These are phyloP conservation scores for Ianthella basta DNA, from an alignment of 37 sponge, comb jelly and placozoan species.

Conservation along the genomic window DNA sequence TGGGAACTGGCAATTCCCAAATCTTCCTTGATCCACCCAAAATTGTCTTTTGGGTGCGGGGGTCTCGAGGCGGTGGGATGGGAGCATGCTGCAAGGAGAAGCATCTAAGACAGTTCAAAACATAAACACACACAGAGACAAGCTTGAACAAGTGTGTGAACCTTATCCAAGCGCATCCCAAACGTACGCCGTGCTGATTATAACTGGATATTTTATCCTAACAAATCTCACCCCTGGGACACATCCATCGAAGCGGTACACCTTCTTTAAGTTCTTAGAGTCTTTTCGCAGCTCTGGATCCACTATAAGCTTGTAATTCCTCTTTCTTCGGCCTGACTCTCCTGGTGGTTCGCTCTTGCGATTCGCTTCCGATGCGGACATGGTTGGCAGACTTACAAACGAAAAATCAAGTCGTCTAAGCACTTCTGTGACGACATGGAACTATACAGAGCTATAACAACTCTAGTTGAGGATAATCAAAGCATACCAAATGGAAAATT, in stretches of 20 bases:
- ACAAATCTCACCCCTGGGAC: conserved; percentile 75
- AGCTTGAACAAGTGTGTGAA: background rate
- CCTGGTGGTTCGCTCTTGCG: background rate
- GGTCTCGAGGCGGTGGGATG: conserved; percentile 59
- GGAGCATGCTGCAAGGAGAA: conserved; percentile 52
- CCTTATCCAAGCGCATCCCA: background rate
- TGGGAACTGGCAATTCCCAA: conserved; percentile 50
- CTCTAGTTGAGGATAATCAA: background rate
- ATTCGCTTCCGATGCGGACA: too few relatives aligned
- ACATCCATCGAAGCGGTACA: conserved; percentile 70
- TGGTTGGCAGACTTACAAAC: too few relatives aligned
- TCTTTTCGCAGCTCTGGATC: conserved; percentile 83
- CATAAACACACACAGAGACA: background rate
- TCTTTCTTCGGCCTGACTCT: conserved; percentile 49
- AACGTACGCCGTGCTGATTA: background rate
- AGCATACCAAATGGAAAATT: conserved; percentile 20
- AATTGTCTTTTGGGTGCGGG: conserved; percentile 71
- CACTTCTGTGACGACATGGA: too few relatives aligned
- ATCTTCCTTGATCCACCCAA: conserved; percentile 53
- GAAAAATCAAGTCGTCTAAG: too few relatives aligned
- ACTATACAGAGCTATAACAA: too few relatives aligned
- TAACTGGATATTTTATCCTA: too few relatives aligned
- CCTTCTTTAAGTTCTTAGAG: conserved; percentile 57
- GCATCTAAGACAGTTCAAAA: background rate
- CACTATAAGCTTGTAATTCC: conserved; percentile 81